Percentiles rank a stretch among this genome's conserved stretches.
phyloP scores from a whole-genome alignment of 2,888 invertebrate genomes.

The Protophormia terraenovae region DNA sequence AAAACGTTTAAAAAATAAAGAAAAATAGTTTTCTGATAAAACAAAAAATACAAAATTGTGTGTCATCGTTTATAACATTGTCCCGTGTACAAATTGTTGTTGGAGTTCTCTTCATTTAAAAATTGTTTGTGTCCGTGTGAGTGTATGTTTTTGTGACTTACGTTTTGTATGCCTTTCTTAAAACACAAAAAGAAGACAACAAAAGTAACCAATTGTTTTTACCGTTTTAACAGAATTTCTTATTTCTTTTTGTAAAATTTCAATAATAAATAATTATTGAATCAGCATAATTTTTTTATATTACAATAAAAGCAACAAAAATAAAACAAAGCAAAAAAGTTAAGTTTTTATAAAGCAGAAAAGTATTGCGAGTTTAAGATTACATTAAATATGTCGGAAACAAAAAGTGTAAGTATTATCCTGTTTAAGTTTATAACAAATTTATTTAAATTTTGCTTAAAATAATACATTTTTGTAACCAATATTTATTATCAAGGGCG shows the following conservation, averaged over 20 bases:
- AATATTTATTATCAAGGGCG: slow-evolving; percentile 61
- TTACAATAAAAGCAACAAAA: no score
- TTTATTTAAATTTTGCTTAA: neutral
- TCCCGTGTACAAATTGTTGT: slow-evolving; percentile 32
- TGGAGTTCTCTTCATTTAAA: slow-evolving; percentile 38
- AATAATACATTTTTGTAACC: neutral
- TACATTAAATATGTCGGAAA: slow-evolving; percentile 76
- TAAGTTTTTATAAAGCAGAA: no score
- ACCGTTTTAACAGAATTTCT: slow-evolving; percentile 21
- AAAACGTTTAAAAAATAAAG: slow-evolving; percentile 5
- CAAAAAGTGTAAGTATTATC: slow-evolving; percentile 77
- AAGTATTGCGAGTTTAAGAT: no score
- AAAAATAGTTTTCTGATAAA: slow-evolving; percentile 47
- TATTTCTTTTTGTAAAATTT: slow-evolving; percentile 11
- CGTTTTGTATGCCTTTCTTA: slow-evolving; percentile 25
- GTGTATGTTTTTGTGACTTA: slow-evolving; percentile 42
- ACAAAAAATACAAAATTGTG: slow-evolving; percentile 62
- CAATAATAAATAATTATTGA: slow-evolving; percentile 5
- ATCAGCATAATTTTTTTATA: slow-evolving; percentile 26
- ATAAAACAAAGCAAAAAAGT: no score
- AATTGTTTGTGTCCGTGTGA: slow-evolving; percentile 1
- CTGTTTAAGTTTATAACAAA: neutral
- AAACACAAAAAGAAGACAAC: slow-evolving; percentile 5
- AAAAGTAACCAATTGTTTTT: slow-evolving; percentile 31
- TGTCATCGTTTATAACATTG: slow-evolving; percentile 54